Base-by-base conservation (phyloP, 2,113 vertebrate genomes). In the Sapajus apella region DNA sequence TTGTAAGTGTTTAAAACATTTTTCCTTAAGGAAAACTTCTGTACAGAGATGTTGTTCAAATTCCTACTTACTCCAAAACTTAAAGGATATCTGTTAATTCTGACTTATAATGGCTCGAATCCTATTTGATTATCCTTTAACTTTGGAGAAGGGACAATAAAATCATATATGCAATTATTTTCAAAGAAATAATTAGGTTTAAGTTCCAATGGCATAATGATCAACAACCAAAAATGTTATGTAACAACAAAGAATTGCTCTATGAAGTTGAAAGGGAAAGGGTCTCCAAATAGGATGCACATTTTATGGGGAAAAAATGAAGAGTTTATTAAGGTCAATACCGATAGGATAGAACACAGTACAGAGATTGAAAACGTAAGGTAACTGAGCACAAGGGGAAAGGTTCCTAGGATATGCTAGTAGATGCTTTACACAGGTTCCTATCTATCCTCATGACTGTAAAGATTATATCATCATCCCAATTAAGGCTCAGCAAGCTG, bases 111-210 rank as follows among this genome's bases (percentile, higher is more conserved):
- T 50, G 35, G n/a, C 23, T 83, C 27, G 77, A 85, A 79, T 88
- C 43, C 37, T 32, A 47, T 20, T 85, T 47, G 43, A 56, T 93
- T 79, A 80, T 68, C 8, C n/a, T 73, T 95, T 77, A 64, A 40
- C 17, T 96, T 87, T 83, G n/a, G 35, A 94, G 56, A 61, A 61
- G 84, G 95, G 30, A 93, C 23, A 87, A 73, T 66, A 88, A 92
- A 92, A 94, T n/a, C 40, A 94, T 72, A 61, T 56, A 45, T 68
- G 17, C n/a, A 94, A 66, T 82, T 72, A 89, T 79, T 75, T 88
- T 79, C 64, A 79, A 88, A 56, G 90, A 88, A 96, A 96, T 70
- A 87, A 20, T 68, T 61, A 32, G 32, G 35, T 40, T 55, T 87
- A 90, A 83, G 75, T 58, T 85, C 18, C 25, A 91, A 18, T 56